A percentile compares a stretch with the other conserved stretches of the same genome.
phyloP scores from a whole-genome alignment of 2,113 vertebrate genomes.

The Alces alces region DNA sequence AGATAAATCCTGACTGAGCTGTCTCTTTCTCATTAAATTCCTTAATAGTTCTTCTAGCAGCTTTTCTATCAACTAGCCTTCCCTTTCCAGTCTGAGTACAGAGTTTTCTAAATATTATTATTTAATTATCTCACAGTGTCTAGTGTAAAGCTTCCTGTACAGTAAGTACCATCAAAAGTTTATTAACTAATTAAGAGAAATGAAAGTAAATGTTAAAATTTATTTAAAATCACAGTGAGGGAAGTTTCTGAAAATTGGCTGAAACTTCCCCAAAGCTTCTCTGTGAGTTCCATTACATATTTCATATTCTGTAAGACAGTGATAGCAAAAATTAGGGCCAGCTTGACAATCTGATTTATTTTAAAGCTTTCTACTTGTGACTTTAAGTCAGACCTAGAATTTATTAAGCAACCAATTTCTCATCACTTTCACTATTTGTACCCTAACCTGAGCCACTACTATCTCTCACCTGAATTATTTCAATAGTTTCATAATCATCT shows the following conservation, averaged over 20 bases:
- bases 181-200: conserved; percentile 13
- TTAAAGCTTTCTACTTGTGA: neutral
- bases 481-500: neutral
- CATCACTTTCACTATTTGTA: neutral
- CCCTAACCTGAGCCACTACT: neutral
- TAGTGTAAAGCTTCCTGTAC: neutral
- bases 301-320: neutral
- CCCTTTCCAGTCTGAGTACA: neutral
- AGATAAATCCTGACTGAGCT: neutral
- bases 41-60: neutral
- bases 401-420: neutral
- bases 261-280: neutral
- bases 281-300: neutral
- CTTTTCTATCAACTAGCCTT: neutral
- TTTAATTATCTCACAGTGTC: neutral
- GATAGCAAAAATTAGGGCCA: neutral
- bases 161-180: neutral
- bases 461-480: neutral
- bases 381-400: neutral
- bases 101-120: neutral
- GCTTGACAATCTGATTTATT: neutral
- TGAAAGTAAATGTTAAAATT: neutral
- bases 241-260: neutral
- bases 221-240: neutral
- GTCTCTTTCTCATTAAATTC: neutral